Evolutionary conservation across 1,140 invertebrate genomes (phyloP).

Genomic region (Dendroctonus valens): DNA sequence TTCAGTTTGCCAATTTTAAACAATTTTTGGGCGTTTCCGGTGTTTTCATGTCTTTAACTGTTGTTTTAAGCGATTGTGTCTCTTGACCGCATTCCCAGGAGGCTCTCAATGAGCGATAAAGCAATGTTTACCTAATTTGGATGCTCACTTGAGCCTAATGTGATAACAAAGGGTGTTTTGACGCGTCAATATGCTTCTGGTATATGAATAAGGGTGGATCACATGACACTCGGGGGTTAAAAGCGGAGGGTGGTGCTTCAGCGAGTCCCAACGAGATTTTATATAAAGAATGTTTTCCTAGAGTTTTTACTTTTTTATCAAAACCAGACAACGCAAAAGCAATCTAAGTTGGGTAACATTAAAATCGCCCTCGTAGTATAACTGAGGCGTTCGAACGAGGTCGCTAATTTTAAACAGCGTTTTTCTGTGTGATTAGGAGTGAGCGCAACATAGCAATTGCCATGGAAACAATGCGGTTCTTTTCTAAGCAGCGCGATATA

Average conservation of each 20-base stretch:
- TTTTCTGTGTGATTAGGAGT: too few relatives aligned
- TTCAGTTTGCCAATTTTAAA: neutral
- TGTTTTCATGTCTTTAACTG: neutral
- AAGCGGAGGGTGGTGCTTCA: conserved; percentile 8
- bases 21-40: neutral
- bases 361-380: too few relatives aligned
- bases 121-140: conserved; percentile 39
- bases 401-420: too few relatives aligned
- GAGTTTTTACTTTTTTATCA: neutral
- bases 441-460: too few relatives aligned
- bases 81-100: conserved; percentile 16
- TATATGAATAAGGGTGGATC: conserved; percentile 34
- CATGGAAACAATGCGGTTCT: too few relatives aligned
- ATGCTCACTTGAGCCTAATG: conserved; percentile 40
- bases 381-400: too few relatives aligned
- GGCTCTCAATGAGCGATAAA: conserved; percentile 3
- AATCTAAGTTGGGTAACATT: neutral
- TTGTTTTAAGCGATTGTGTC: neutral
- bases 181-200: conserved; percentile 39
- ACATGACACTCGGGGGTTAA: conserved; percentile 33
- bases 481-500: too few relatives aligned
- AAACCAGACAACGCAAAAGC: too few relatives aligned
- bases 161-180: conserved; percentile 41
- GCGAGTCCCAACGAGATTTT: conserved; percentile 1
- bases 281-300: conserved; percentile 2